Evolutionary conservation across 1,140 invertebrate species (phyloP).

Genomic region (Ganaspis sp.): DNA sequence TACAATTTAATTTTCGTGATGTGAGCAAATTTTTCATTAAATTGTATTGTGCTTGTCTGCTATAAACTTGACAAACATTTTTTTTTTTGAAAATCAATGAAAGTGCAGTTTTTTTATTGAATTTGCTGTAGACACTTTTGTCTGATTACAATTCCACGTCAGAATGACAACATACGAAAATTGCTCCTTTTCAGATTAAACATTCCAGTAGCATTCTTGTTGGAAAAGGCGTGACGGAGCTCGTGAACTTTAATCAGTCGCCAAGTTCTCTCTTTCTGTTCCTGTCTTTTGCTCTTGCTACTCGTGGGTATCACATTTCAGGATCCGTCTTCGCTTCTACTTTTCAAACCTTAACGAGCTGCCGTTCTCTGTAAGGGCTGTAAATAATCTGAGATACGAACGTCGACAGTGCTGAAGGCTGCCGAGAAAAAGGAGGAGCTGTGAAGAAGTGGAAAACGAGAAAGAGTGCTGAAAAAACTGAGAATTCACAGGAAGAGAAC

Average conservation of each 20-base stretch:
- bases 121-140: neutral
- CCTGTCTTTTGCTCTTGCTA: neutral
- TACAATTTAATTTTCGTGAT: too few relatives aligned
- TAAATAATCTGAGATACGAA: slow-evolving; percentile 20
- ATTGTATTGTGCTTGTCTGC: too few relatives aligned
- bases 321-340: slow-evolving; percentile 7
- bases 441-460: neutral
- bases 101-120: neutral
- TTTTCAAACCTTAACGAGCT: slow-evolving; percentile 12
- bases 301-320: slow-evolving; percentile 3
- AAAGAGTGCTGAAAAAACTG: neutral
- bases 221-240: slow-evolving; percentile 5
- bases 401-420: neutral
- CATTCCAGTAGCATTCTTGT: neutral
- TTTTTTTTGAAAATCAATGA: too few relatives aligned
- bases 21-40: too few relatives aligned
- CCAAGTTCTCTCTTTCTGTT: neutral
- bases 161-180: neutral
- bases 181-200: slow-evolving; percentile 16
- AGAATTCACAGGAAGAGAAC: neutral
- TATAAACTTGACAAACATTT: too few relatives aligned
- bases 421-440: neutral
- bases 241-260: slow-evolving; percentile 2
- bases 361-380: slow-evolving; percentile 4
- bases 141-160: neutral